Conservation (phyloP, 2,113 vertebrate species). For the Acanthochromis polyacanthus region DNA sequence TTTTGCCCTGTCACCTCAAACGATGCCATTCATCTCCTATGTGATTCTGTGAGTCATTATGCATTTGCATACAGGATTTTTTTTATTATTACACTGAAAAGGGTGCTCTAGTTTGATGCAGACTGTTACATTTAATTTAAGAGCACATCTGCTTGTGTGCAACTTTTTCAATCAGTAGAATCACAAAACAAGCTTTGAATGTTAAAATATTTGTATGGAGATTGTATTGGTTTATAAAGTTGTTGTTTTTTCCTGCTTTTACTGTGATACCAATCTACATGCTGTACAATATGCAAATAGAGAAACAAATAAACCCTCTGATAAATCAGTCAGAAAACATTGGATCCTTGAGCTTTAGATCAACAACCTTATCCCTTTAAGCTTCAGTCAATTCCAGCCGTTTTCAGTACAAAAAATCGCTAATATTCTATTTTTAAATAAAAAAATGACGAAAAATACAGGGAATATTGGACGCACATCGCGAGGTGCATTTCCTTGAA, state of each 20-base stretch:
- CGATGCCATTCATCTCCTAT: slow-evolving; percentile 22
- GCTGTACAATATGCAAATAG: neutral
- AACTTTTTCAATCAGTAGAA: neutral
- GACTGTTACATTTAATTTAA: slow-evolving; percentile 1
- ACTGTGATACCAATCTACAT: neutral
- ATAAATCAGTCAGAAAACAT: neutral
- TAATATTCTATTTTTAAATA: no score
- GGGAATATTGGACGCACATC: no score
- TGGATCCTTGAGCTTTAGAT: neutral
- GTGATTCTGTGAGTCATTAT: slow-evolving; percentile 18
- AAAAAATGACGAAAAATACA: no score
- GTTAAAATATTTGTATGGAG: neutral
- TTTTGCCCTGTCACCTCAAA: slow-evolving; percentile 6
- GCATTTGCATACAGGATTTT: slow-evolving; percentile 19
- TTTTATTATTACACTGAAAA: neutral
- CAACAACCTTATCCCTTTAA: neutral
- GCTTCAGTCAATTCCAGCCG: no score
- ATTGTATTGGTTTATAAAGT: neutral
- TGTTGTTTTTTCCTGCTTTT: neutral
- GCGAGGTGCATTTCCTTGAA: no score
- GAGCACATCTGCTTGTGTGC: neutral
- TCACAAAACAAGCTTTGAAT: neutral
- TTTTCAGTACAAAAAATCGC: no score
- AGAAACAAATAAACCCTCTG: neutral
- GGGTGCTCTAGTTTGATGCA: neutral